Evolutionary conservation across 2,113 vertebrate species (phyloP), one percentile per base, ranked within the genome.

Genomic region (Sterrhoptilus dennistouni): DNA sequence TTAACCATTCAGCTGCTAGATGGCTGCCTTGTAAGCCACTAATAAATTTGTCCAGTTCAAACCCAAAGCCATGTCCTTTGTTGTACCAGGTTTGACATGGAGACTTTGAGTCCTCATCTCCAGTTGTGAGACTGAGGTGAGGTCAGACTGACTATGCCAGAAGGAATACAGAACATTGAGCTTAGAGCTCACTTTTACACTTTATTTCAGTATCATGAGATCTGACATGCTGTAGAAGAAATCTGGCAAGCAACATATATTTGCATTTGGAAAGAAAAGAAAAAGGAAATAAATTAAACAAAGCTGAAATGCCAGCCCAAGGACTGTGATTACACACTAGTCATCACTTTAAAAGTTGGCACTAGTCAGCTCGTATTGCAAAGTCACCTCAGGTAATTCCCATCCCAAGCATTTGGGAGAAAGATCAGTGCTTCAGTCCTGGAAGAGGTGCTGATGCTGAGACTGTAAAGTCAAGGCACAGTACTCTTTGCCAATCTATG

Each of bases 361-460:
- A 88, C 52, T 33, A 86, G 38, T 69, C 75, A 83, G 27, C 45
- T 86, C 13, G 21, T 74, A 52, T 77, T 65, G 35, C 70, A 91
- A 82, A 94, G 90, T 93, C 92, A 90, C 42, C 76, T 86, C 56
- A 83, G 90, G 75, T 90, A 90, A 90, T 93, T 97, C 87, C 88
- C 64, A 86, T 44, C 33, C 54, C 59, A 80, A 83, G 42, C 29
- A 25, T 87, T 89, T 91, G 31, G 60, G 72, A 91, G 76, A 81
- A 87, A 36, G 40, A 71, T 57, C 0, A 3, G n/a, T 79, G 25
- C 49, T 75, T 89, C 42, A 20, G 35, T 54, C 12, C 14, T 88
- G 63, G 50, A 92, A 92, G 47, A 81, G 64, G 60, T 83, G 50
- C 77, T 84, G 17, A 87, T 76, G 93, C 69, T 87, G 53, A 96